Evolutionary conservation across 2,888 invertebrate genomes (phyloP).

Genomic region (Philereme transversata): DNA sequence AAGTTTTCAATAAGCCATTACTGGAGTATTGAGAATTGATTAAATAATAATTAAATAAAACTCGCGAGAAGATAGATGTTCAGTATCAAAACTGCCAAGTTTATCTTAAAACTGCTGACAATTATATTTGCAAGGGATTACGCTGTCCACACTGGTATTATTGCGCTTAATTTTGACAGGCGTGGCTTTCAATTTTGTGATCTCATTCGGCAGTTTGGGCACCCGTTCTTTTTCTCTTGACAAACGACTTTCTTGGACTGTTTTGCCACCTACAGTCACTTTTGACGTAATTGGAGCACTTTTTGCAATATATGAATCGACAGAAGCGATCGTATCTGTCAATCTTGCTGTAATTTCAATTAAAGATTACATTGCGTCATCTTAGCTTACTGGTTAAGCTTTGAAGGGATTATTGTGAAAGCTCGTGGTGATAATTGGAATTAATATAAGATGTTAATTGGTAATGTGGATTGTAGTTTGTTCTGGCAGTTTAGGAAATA

Average conservation of each 20-base stretch:
- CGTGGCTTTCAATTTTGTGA: slow-evolving; percentile 49
- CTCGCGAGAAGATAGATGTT: too few species aligned
- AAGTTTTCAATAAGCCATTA: too few species aligned
- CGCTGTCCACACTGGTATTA: slow-evolving; percentile 39
- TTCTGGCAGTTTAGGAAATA: not conserved
- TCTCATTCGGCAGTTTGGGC: slow-evolving; percentile 24
- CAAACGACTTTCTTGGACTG: slow-evolving; percentile 50
- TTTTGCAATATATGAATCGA: slow-evolving; percentile 54
- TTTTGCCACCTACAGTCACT: slow-evolving; percentile 60
- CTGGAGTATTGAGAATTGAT: too few species aligned
- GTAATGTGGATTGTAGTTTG: slow-evolving; percentile 14
- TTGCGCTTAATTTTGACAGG: slow-evolving; percentile 48
- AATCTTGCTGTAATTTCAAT: slow-evolving; percentile 52
- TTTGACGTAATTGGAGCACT: slow-evolving; percentile 63
- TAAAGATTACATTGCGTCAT: slow-evolving; percentile 51
- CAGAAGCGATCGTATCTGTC: slow-evolving; percentile 55
- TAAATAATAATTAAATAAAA: too few species aligned
- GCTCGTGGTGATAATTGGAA: slow-evolving; percentile 41
- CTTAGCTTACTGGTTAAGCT: slow-evolving; percentile 36
- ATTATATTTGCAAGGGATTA: slow-evolving; percentile 42
- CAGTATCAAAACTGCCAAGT: too few species aligned
- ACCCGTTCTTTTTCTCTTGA: slow-evolving; percentile 24
- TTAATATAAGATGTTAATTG: slow-evolving; percentile 24
- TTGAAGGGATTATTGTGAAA: slow-evolving; percentile 59
- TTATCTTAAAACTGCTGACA: too few species aligned